Evolutionary conservation across 2,113 vertebrate genomes (phyloP).

Genomic region (Lamprologus lemairii): DNA sequence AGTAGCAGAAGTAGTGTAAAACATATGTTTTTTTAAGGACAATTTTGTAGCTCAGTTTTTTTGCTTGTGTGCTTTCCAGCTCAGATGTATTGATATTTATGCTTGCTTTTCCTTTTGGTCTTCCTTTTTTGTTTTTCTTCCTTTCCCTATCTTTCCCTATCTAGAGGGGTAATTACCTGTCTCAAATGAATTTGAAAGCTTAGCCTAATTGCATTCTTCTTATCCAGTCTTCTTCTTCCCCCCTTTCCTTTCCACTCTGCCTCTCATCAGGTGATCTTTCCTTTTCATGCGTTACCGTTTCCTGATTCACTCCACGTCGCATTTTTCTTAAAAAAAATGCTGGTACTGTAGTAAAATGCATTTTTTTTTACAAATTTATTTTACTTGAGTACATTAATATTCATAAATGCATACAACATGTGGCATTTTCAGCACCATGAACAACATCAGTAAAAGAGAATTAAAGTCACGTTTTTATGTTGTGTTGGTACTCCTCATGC

Average conservation of each 20-base stretch:
- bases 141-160: not conserved
- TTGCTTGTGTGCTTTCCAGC: not conserved
- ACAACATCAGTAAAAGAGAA: not conserved
- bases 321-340: not conserved
- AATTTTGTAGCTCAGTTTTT: not conserved
- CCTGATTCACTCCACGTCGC: not conserved
- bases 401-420: not conserved
- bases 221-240: not conserved
- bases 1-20: not conserved
- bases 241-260: not conserved
- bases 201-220: slow-evolving; percentile 57
- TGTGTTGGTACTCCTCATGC: not conserved
- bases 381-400: not conserved
- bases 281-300: not conserved
- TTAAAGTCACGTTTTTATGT: not conserved
- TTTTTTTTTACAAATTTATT: not conserved
- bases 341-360: not conserved
- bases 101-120: not conserved
- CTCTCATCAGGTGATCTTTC: slow-evolving; percentile 34
- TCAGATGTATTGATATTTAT: not conserved
- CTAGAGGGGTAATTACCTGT: slow-evolving; percentile 53
- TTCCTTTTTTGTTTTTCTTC: not conserved
- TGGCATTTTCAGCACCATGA: not conserved
- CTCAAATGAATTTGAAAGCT: slow-evolving; percentile 44
- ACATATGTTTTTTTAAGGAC: not conserved